These are phyloP conservation scores for Zygaena filipendulae DNA, from an alignment of 2,888 invertebrate species.

Conservation along the genomic window DNA sequence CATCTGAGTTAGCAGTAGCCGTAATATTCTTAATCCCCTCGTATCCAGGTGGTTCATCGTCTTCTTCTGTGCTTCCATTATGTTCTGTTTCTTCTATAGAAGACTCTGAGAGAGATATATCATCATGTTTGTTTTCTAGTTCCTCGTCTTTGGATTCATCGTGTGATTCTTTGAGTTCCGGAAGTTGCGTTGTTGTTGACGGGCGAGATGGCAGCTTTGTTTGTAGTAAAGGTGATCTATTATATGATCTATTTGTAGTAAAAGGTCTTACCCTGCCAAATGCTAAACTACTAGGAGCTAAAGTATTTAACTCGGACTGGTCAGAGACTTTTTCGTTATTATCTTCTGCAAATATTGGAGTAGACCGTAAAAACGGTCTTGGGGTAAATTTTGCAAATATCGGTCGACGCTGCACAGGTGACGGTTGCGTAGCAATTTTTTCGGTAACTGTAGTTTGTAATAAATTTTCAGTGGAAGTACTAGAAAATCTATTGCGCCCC, in stretches of 20 bases:
- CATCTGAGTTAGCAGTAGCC: no score
- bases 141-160: slow-evolving; percentile 33
- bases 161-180: slow-evolving; percentile 26
- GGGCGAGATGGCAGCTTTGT: slow-evolving; percentile 31
- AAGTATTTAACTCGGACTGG: slow-evolving; percentile 23
- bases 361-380: slow-evolving; percentile 43
- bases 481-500: slow-evolving; percentile 43
- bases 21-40: slow-evolving; percentile 6
- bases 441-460: slow-evolving; percentile 18
- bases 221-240: slow-evolving; percentile 23
- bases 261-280: slow-evolving; percentile 33
- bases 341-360: slow-evolving; percentile 21
- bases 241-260: slow-evolving; percentile 21
- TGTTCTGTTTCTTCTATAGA: slow-evolving; percentile 59
- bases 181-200: slow-evolving; percentile 31
- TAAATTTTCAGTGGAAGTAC: slow-evolving; percentile 31
- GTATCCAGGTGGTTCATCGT: slow-evolving; percentile 22
- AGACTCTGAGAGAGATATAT: slow-evolving; percentile 57
- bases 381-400: slow-evolving; percentile 51
- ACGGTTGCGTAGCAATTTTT: slow-evolving; percentile 28
- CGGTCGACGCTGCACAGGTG: slow-evolving; percentile 31
- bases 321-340: slow-evolving; percentile 18
- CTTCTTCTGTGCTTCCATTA: slow-evolving; percentile 26
- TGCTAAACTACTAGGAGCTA: slow-evolving; percentile 30
- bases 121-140: slow-evolving; percentile 40